phyloP scores from a whole-genome alignment of 2,888 invertebrate genomes.

The Drosophila affinis region DNA sequence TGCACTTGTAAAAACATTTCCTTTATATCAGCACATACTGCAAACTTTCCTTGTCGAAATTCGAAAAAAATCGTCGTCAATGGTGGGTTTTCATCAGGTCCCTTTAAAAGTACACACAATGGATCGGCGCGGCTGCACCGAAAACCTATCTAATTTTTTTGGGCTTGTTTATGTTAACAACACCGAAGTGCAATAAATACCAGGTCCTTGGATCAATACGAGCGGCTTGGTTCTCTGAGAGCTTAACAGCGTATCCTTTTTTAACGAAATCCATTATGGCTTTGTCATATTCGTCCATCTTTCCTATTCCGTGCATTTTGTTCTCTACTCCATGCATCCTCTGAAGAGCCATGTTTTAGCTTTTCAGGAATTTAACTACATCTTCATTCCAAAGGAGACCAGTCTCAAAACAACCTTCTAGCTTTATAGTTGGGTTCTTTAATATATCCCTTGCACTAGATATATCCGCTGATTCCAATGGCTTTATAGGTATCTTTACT shows the following conservation, averaged over 20 bases:
- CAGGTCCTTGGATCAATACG: not conserved
- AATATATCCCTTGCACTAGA: not conserved
- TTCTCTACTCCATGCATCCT: conserved; percentile 1
- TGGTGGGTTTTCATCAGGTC: conserved; percentile 22
- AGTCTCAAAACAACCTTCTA: not conserved
- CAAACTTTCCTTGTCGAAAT: not conserved
- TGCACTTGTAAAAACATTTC: not conserved
- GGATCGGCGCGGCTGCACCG: conserved; percentile 4
- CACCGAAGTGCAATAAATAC: conserved; percentile 6
- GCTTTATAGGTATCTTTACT: too few species aligned
- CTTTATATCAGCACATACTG: not conserved
- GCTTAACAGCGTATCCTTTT: not conserved
- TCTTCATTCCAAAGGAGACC: not conserved
- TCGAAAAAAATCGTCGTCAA: conserved; percentile 6
- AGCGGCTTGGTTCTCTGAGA: not conserved
- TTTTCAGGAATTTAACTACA: not conserved
- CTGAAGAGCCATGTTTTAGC: not conserved
- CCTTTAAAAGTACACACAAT: conserved; percentile 13
- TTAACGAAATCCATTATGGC: conserved; percentile 9
- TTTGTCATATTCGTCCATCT: not conserved
- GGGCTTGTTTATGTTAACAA: conserved; percentile 2
- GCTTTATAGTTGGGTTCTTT: not conserved
- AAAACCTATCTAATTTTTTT: conserved; percentile 5
- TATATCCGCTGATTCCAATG: too few species aligned
- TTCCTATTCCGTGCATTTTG: conserved; percentile 2